A percentile compares a stretch with the other conserved stretches of the same genome.
Conservation (phyloP, 2,888 invertebrate genomes). For the Muschampia plurimacula region DNA sequence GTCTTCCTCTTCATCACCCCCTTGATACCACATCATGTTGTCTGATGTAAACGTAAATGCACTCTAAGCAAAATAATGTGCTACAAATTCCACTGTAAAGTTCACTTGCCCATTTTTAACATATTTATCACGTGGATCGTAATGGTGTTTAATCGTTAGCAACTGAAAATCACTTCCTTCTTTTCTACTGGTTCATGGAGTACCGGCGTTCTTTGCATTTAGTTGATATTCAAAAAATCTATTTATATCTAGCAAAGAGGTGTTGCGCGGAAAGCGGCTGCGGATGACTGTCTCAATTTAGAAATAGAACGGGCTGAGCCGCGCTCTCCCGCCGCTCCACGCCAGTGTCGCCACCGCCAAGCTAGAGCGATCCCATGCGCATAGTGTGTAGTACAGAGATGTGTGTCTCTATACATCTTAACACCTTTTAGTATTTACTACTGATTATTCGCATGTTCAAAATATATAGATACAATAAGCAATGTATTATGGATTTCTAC, state of each 20-base stretch:
- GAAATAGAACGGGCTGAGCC: constrained; percentile 83
- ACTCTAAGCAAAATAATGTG: constrained; percentile 23
- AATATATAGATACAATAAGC: neutral
- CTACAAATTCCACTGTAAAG: constrained; percentile 10
- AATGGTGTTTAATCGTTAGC: neutral
- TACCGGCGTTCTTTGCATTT: constrained; percentile 35
- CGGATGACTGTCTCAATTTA: constrained; percentile 84
- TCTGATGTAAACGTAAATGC: constrained; percentile 57
- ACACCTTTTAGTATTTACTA: constrained; percentile 19
- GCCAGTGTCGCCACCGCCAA: constrained; percentile 16
- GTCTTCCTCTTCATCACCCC: constrained; percentile 91
- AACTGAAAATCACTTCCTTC: constrained; percentile 10
- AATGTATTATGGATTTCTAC: too few relatives aligned
- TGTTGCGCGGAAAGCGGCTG: constrained; percentile 79
- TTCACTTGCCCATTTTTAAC: constrained; percentile 23
- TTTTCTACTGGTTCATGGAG: constrained; percentile 2
- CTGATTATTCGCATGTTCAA: constrained; percentile 11
- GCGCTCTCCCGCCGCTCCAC: constrained; percentile 53
- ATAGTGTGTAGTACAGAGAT: neutral
- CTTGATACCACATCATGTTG: constrained; percentile 90
- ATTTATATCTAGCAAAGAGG: constrained; percentile 72
- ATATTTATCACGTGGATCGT: neutral
- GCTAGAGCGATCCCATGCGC: constrained; percentile 18
- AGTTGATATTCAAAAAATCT: constrained; percentile 43
- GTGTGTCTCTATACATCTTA: constrained; percentile 8